Evolutionary conservation across 2,113 vertebrate species (phyloP).

Genomic region (Sminthopsis crassicaudata): DNA sequence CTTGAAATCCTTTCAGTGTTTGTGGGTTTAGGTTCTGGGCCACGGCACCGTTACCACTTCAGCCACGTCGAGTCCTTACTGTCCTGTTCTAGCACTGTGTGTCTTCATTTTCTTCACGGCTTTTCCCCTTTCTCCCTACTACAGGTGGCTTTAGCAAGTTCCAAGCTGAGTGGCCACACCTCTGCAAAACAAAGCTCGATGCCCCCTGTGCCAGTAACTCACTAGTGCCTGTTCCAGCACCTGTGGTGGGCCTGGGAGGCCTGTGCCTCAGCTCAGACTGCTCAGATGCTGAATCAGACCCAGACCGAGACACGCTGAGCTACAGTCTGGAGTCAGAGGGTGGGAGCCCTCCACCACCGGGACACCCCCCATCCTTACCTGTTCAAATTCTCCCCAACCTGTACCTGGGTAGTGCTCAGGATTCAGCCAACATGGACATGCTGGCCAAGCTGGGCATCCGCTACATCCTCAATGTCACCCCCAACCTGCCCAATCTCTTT

Average conservation of each 20-base stretch:
- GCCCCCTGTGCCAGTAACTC: constrained; percentile 84
- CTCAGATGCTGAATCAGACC: constrained; percentile 89
- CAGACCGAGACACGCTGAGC: constrained; percentile 86
- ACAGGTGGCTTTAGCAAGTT: constrained; percentile 93
- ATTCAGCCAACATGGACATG: constrained; percentile 90
- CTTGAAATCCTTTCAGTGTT: no score
- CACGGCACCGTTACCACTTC: no score
- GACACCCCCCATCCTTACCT: constrained; percentile 88
- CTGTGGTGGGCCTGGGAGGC: constrained; percentile 90
- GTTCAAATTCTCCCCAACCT: constrained; percentile 94
- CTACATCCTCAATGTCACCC: constrained; percentile 93
- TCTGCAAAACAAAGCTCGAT: constrained; percentile 90
- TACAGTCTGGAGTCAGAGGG: constrained; percentile 85
- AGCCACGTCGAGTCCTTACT: no score
- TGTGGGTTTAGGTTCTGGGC: no score
- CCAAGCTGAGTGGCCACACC: constrained; percentile 89
- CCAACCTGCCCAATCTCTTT: constrained; percentile 93
- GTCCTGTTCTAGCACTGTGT: not conserved
- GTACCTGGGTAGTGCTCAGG: constrained; percentile 92
- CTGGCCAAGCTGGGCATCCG: constrained; percentile 90
- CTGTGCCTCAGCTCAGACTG: constrained; percentile 89
- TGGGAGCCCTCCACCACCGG: constrained; percentile 84
- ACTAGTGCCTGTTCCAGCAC: constrained; percentile 79
- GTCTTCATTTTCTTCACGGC: not conserved
- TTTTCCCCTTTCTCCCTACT: constrained; percentile 2